Evolutionary conservation across 2,113 vertebrate species (phyloP).

Genomic region (Epinephelus moara): DNA sequence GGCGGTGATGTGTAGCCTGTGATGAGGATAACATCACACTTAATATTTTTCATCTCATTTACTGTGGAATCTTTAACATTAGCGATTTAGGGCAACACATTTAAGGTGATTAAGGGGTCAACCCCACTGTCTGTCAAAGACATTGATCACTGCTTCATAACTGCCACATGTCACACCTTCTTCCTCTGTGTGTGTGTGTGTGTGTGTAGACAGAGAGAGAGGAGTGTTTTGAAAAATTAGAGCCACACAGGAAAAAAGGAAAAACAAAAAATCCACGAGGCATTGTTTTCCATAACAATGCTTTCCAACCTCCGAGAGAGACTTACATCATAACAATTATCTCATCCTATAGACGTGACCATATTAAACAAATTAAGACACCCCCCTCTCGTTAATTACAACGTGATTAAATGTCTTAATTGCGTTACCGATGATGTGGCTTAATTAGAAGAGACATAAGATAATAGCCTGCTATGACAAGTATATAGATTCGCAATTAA

Average conservation of each 20-base stretch:
- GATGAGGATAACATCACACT: conserved; percentile 27
- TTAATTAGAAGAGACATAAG: conserved; percentile 93
- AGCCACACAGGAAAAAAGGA: background rate
- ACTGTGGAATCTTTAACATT: conserved; percentile 4
- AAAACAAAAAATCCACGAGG: background rate
- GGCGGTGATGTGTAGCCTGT: background rate
- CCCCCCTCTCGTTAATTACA: conserved; percentile 92
- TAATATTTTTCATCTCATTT: background rate
- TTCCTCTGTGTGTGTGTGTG: background rate
- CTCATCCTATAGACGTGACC: conserved; percentile 85
- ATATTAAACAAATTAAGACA: conserved; percentile 91
- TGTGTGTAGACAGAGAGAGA: background rate
- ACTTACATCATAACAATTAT: conserved; percentile 85
- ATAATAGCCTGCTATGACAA: conserved; percentile 89
- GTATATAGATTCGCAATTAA: conserved; percentile 85
- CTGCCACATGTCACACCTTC: conserved; percentile 28
- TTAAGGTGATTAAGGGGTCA: conserved; percentile 23
- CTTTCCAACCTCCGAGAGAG: background rate
- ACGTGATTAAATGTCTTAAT: conserved; percentile 95
- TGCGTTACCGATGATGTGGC: conserved; percentile 89
- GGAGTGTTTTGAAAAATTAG: background rate
- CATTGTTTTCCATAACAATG: conserved; percentile 21
- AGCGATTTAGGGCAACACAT: conserved; percentile 11
- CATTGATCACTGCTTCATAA: conserved; percentile 27
- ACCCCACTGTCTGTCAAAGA: background rate